Percentiles rank a stretch among this genome's conserved stretches.
phyloP scores from a whole-genome alignment of 2,797 vertebrate species.

The Oreochromis grahami region DNA sequence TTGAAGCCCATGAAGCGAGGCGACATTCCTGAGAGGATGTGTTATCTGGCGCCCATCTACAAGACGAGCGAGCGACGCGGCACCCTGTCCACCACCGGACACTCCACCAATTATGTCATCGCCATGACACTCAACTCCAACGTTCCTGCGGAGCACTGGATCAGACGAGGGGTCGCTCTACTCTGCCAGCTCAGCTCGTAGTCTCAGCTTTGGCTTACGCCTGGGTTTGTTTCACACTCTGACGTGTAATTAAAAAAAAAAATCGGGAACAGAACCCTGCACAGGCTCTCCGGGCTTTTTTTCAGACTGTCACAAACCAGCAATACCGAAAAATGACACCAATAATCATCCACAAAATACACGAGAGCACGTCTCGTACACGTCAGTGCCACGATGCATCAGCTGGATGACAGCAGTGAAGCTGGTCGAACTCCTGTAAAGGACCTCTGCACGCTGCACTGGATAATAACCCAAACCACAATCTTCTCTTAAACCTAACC shows the following conservation, averaged over 20 bases:
- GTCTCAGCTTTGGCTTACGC: background rate
- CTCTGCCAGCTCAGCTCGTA: slow-evolving; percentile 85
- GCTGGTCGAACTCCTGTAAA: background rate
- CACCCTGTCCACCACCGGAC: slow-evolving; percentile 84
- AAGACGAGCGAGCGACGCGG: slow-evolving; percentile 89
- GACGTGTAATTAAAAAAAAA: background rate
- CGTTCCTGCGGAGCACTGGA: slow-evolving; percentile 81
- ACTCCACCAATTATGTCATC: slow-evolving; percentile 87
- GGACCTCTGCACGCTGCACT: background rate
- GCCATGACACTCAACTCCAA: slow-evolving; percentile 80
- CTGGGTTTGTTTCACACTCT: background rate
- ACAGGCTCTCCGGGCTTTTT: background rate
- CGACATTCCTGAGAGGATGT: slow-evolving; percentile 77
- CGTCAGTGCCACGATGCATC: background rate
- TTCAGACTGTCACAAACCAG: background rate
- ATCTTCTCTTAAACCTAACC: background rate
- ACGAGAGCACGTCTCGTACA: background rate
- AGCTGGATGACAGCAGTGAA: background rate
- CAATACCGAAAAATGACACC: background rate
- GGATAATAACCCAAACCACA: background rate
- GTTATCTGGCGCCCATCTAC: slow-evolving; percentile 82
- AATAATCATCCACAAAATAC: background rate
- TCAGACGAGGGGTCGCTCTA: slow-evolving; percentile 82
- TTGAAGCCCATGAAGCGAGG: slow-evolving; percentile 79
- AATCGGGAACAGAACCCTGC: background rate